These are phyloP conservation scores for Ferdinandea cuprea DNA, from an alignment of 2,888 invertebrate genomes.

Conservation along the genomic window DNA sequence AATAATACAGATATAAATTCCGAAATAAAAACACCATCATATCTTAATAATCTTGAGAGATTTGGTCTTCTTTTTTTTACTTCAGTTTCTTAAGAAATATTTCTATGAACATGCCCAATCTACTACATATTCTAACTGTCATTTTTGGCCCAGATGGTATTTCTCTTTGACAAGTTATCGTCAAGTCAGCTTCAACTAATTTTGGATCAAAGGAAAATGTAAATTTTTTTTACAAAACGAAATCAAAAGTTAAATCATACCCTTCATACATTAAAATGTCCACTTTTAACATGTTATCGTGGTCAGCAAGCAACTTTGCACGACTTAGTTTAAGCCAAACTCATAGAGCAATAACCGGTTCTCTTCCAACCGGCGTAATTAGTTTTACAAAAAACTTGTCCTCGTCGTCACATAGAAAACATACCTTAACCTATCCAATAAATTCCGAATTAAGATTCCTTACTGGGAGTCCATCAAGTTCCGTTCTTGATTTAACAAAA, in stretches of 20 bases:
- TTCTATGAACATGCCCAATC: not conserved
- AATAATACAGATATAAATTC: too few species aligned
- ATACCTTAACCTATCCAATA: constrained; percentile 54
- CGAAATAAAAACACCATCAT: too few species aligned
- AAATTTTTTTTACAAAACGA: constrained; percentile 15
- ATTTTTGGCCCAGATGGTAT: not conserved
- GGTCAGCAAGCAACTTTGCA: constrained; percentile 34
- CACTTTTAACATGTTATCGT: constrained; percentile 47
- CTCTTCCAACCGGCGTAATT: constrained; percentile 44
- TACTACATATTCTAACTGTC: not conserved
- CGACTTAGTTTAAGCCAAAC: constrained; percentile 39
- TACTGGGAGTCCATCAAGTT: constrained; percentile 7
- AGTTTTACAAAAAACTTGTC: constrained; percentile 24
- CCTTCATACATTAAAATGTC: constrained; percentile 38
- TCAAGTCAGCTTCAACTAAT: constrained; percentile 16
- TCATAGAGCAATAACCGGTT: constrained; percentile 16
- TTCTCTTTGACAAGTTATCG: not conserved
- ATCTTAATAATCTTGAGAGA: too few species aligned
- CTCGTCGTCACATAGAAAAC: constrained; percentile 23
- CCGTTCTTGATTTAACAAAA: not conserved
- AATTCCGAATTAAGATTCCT: constrained; percentile 27
- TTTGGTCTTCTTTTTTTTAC: too few species aligned
- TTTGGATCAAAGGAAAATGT: constrained; percentile 36
- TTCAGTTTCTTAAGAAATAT: too few species aligned
- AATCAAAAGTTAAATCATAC: constrained; percentile 15